These are phyloP conservation scores for Aphodius sticticus DNA, from an alignment of 2,888 invertebrate genomes.

Conservation along the genomic window DNA sequence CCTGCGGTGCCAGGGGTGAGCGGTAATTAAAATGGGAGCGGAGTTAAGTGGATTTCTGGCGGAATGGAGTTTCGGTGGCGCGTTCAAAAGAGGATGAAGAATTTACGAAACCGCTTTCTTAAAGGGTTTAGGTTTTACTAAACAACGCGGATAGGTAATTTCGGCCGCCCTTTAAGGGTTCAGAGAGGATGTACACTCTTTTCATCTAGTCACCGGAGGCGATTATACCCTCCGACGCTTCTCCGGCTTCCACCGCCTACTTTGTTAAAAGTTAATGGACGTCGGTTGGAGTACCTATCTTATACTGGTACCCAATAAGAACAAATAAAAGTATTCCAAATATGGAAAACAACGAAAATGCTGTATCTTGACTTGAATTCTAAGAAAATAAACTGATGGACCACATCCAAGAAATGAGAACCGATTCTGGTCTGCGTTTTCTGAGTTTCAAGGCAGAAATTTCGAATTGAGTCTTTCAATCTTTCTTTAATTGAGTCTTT, in stretches of 20 bases:
- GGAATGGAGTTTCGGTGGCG: constrained; percentile 51
- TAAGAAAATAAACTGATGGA: too few species aligned
- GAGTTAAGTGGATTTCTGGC: constrained; percentile 54
- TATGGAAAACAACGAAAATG: too few species aligned
- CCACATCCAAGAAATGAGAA: too few species aligned
- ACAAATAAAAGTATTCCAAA: not conserved
- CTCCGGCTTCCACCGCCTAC: not conserved
- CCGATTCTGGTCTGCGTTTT: too few species aligned
- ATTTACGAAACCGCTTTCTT: constrained; percentile 10
- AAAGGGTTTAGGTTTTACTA: constrained; percentile 26
- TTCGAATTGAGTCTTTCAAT: too few species aligned
- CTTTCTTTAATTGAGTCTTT: too few species aligned
- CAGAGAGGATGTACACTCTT: not conserved
- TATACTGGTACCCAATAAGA: not conserved
- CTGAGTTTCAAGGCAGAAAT: too few species aligned
- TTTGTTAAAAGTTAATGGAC: not conserved
- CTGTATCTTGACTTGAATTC: too few species aligned
- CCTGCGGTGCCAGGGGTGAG: constrained; percentile 32
- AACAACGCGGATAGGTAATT: constrained; percentile 16
- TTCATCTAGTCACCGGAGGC: constrained; percentile 4
- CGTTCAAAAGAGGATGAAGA: constrained; percentile 18
- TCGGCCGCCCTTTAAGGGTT: not conserved
- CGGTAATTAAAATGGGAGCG: constrained; percentile 48
- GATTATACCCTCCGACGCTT: not conserved
- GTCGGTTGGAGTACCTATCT: not conserved